Conservation (phyloP, 2,113 vertebrate species). For the Carlito syrichta region DNA sequence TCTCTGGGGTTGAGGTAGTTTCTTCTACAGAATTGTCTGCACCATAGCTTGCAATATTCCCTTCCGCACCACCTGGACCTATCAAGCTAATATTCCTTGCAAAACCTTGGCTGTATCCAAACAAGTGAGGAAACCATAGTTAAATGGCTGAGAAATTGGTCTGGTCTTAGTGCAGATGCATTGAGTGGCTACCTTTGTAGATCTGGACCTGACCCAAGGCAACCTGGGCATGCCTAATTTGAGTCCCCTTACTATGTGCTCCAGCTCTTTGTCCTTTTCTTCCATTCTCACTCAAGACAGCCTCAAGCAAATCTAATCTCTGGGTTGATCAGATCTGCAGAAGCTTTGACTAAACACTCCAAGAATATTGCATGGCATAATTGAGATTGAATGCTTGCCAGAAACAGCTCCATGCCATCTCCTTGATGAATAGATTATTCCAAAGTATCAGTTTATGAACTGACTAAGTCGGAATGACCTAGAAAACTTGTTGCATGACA, state of each 20-base stretch:
- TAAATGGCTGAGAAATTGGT: background rate
- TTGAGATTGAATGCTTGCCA: background rate
- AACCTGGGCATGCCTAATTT: background rate
- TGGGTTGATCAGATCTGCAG: background rate
- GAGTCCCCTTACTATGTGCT: background rate
- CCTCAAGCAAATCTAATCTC: background rate
- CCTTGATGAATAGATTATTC: background rate
- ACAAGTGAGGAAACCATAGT: background rate
- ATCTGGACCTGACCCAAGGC: background rate
- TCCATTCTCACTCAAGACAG: background rate
- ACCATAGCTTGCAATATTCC: accelerated
- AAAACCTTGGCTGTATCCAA: background rate
- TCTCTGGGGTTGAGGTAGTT: background rate
- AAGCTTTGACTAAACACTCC: background rate
- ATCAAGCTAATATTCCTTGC: background rate
- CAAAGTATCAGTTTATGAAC: background rate
- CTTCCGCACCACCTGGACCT: background rate
- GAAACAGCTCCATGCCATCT: background rate
- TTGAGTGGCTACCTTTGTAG: background rate
- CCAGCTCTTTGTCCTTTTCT: background rate
- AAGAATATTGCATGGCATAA: background rate
- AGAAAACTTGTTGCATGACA: background rate
- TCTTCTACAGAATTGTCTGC: background rate
- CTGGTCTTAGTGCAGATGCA: background rate
- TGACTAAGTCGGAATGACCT: background rate